A percentile compares a stretch with the other conserved stretches of the same genome.
phyloP scores from a whole-genome alignment of 2,113 vertebrate species.

The Caretta caretta region DNA sequence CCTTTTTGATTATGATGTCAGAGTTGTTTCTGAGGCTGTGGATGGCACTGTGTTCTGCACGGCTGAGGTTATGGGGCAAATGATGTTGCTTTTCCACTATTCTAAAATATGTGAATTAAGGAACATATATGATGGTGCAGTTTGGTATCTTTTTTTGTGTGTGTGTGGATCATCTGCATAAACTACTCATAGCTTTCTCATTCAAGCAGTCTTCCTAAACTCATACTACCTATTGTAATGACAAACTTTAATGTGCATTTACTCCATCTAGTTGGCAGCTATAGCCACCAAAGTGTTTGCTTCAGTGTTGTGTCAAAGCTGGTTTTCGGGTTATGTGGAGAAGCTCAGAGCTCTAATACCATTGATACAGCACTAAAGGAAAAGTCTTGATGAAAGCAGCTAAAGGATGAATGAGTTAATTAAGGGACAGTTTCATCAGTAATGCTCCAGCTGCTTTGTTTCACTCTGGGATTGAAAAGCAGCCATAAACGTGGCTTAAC shows the following conservation, averaged over 20 bases:
- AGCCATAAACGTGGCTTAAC: background rate
- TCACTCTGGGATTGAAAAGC: background rate
- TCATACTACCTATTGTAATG: background rate
- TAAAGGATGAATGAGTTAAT: background rate
- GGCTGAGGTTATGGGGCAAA: too few relatives aligned
- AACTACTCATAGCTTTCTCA: background rate
- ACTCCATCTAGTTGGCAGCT: background rate
- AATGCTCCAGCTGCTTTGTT: background rate
- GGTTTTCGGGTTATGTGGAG: background rate
- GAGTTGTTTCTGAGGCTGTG: too few relatives aligned
- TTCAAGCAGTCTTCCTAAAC: background rate
- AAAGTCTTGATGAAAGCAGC: background rate
- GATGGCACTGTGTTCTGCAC: too few relatives aligned
- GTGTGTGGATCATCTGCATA: background rate
- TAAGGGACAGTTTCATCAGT: background rate
- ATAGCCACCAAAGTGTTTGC: background rate
- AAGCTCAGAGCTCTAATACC: background rate
- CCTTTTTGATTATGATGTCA: too few relatives aligned
- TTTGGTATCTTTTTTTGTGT: background rate
- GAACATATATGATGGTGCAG: background rate
- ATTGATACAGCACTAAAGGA: background rate
- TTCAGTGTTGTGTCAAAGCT: background rate
- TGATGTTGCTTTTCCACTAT: too few relatives aligned
- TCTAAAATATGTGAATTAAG: background rate
- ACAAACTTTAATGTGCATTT: background rate